phyloP scores from a whole-genome alignment of 2,797 vertebrate species.

The Setipinna tenuifilis region DNA sequence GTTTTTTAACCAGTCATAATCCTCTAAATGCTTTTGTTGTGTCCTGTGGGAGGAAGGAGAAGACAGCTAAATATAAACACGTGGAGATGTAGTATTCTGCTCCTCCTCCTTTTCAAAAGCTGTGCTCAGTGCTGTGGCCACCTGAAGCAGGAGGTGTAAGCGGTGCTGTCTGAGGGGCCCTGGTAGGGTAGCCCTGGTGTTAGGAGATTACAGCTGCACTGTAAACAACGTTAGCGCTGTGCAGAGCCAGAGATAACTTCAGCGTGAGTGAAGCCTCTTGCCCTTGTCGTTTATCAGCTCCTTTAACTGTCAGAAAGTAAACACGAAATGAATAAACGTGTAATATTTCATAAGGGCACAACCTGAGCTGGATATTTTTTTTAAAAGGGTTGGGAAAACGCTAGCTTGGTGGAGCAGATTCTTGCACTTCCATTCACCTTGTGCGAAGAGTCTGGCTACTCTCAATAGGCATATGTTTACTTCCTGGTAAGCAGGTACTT shows the following conservation, averaged over 20 bases:
- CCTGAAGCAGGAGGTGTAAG: background rate
- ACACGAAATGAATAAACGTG: background rate
- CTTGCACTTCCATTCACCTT: no score
- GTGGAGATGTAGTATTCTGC: background rate
- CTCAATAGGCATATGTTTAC: no score
- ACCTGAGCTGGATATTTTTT: background rate
- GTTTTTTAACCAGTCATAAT: background rate
- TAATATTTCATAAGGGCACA: background rate
- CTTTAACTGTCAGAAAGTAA: background rate
- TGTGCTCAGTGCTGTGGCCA: background rate
- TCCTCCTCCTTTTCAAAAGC: background rate
- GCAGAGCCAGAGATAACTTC: background rate
- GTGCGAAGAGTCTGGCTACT: no score
- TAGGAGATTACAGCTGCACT: background rate
- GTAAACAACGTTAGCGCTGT: background rate
- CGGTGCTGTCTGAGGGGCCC: background rate
- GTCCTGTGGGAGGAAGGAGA: background rate
- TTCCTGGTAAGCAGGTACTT: no score
- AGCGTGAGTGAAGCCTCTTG: background rate
- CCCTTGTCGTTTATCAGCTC: background rate
- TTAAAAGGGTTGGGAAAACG: no score
- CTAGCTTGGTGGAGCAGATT: no score
- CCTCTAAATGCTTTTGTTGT: conserved; percentile 4
- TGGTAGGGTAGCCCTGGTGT: background rate
- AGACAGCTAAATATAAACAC: background rate